These are phyloP conservation scores for Limnothrissa miodon DNA, from an alignment of 2,113 vertebrate species.

Conservation along the genomic window DNA sequence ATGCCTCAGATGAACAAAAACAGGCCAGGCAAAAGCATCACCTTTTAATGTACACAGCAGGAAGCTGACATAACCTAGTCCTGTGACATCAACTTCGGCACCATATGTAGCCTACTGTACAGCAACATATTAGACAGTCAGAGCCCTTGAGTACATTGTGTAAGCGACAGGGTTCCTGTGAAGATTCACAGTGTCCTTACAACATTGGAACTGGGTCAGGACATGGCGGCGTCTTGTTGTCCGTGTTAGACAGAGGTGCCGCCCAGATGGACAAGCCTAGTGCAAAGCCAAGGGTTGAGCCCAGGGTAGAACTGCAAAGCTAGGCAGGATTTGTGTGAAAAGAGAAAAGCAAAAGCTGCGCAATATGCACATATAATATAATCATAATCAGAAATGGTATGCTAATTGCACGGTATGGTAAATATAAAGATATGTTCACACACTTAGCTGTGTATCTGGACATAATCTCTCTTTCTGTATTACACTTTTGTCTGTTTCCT, in stretches of 20 bases:
- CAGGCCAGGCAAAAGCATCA: background rate
- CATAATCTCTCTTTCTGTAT: background rate
- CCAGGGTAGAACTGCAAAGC: no score
- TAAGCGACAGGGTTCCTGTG: background rate
- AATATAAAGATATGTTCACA: background rate
- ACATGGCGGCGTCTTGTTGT: background rate
- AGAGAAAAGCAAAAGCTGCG: no score
- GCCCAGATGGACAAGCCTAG: background rate
- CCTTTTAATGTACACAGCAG: background rate
- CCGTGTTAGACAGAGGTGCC: background rate
- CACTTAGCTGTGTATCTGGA: background rate
- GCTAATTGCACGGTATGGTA: no score
- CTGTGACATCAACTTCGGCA: background rate
- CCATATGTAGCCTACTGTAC: background rate
- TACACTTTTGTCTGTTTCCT: constrained; percentile 1
- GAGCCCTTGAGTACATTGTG: background rate
- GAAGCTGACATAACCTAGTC: background rate
- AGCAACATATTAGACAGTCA: background rate
- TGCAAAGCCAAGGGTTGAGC: background rate
- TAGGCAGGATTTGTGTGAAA: no score
- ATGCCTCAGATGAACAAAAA: background rate
- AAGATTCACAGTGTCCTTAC: background rate
- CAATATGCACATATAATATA: no score
- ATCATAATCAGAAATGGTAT: no score
- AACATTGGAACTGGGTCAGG: background rate